Base-by-base conservation (phyloP, 2,888 invertebrate genomes). In the Morinoia aosen region DNA sequence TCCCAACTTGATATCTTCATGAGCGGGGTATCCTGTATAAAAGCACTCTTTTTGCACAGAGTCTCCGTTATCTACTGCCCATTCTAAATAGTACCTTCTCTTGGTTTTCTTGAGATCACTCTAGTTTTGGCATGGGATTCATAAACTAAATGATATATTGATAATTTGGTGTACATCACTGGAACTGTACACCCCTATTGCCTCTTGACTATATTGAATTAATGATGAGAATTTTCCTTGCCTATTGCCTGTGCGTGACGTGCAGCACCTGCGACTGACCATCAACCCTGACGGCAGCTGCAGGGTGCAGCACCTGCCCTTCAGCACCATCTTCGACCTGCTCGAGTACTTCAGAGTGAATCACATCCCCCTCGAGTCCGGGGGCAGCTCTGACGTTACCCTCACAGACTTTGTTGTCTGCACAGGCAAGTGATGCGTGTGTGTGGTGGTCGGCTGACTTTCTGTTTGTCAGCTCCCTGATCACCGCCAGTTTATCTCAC, bases 241-340 rank as follows among this genome's bases (percentile, higher is more conserved):
- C n/a, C n/a, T n/a, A n/a, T n/a, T n/a, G n/a, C 19, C 25, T 33
- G 76, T 33, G 25, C 76, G 76, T 76, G 76, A 19, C 25, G 76
- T 97, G 4, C 97, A 99, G 98, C 99, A 99, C 97, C 98, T 99
- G 91, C 98, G 99, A 95, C 99, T 99, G 98, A 99, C 99, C 10
- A 98, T 99, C 96, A 99, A 98, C 97, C 98, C 98, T 97, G 98
- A 98, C 97, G 99, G 99, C 10, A 99, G 99, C 97, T 99, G 99
- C 97, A 98, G 99, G 58, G 99, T 99, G 91, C 99, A 99, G 97
- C 99, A 99, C 97, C 98, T 99, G 94, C 99, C 98, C 98, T 99
- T 99, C 97, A 98, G 99, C 96, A 98, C 99, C 96, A 99, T 99
- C 97, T 99, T 99, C 97, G 99, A 99, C 97, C 99, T 99, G 99